These are phyloP conservation scores for Nysson spinosus DNA, from an alignment of 2,888 invertebrate genomes.

Conservation along the genomic window DNA sequence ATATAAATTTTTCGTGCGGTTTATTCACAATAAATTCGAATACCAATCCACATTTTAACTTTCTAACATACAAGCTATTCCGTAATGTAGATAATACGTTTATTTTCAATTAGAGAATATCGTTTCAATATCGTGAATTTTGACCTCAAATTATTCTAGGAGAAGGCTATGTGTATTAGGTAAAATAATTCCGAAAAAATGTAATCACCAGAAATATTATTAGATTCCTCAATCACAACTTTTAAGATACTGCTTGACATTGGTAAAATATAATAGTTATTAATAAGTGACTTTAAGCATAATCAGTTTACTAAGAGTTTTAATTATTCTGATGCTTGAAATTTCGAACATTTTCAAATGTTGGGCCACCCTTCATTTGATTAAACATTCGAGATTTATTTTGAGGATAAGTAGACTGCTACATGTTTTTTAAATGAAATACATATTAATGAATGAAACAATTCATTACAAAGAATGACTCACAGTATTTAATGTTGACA, in stretches of 20 bases:
- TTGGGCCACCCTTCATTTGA: constrained; percentile 57
- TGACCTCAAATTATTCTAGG: constrained; percentile 3
- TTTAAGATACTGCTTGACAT: constrained; percentile 21
- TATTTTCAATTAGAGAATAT: constrained; percentile 13
- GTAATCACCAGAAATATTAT: constrained; percentile 38
- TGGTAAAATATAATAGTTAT: constrained; percentile 43
- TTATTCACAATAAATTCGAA: constrained; percentile 13
- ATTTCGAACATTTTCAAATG: constrained; percentile 45
- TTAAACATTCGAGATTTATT: constrained; percentile 40
- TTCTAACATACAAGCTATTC: constrained; percentile 9
- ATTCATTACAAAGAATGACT: constrained; percentile 35
- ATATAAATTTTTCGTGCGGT: constrained; percentile 4
- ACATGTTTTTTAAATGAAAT: constrained; percentile 48
- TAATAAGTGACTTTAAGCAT: constrained; percentile 40
- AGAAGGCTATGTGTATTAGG: constrained; percentile 1
- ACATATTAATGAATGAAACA: constrained; percentile 42
- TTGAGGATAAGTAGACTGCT: constrained; percentile 27
- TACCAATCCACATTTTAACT: not conserved
- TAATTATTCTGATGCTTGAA: constrained; percentile 27
- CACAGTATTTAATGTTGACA: constrained; percentile 25
- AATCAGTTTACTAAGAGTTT: constrained; percentile 35
- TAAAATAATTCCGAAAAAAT: constrained; percentile 14
- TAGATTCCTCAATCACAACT: constrained; percentile 31
- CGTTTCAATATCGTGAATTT: constrained; percentile 4
- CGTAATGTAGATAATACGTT: constrained; percentile 9